These are phyloP conservation scores for Ophion costatus DNA, from an alignment of 2,888 invertebrate species.

Conservation along the genomic window DNA sequence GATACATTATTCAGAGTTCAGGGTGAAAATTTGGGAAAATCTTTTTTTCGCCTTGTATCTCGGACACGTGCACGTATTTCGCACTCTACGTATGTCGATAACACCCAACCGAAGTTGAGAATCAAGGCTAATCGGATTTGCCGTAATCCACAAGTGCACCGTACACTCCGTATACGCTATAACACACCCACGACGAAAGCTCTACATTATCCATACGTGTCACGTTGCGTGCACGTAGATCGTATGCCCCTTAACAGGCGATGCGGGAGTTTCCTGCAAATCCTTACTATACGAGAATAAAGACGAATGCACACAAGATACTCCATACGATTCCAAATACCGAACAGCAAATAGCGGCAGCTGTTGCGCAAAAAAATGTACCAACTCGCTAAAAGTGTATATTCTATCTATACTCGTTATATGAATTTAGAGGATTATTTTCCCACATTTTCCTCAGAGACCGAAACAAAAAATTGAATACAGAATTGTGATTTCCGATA, in stretches of 20 bases:
- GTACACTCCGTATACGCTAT: constrained; percentile 24
- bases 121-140: constrained; percentile 60
- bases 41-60: neutral
- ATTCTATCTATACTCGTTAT: neutral
- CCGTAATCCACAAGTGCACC: constrained; percentile 59
- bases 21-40: constrained; percentile 1
- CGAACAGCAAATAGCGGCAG: neutral
- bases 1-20: neutral
- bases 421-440: neutral
- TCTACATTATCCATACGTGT: constrained; percentile 60
- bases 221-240: constrained; percentile 52
- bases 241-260: constrained; percentile 26
- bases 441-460: neutral
- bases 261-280: constrained; percentile 16
- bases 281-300: constrained; percentile 8
- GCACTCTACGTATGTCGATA: constrained; percentile 26
- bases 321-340: constrained; percentile 5
- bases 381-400: neutral
- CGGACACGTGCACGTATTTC: neutral
- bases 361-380: neutral
- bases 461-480: neutral
- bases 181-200: constrained; percentile 21
- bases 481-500: neutral
- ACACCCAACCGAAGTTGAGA: constrained; percentile 48
- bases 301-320: constrained; percentile 15